phyloP scores from a whole-genome alignment of 2,113 vertebrate species.

The Thryonomys swinderianus region DNA sequence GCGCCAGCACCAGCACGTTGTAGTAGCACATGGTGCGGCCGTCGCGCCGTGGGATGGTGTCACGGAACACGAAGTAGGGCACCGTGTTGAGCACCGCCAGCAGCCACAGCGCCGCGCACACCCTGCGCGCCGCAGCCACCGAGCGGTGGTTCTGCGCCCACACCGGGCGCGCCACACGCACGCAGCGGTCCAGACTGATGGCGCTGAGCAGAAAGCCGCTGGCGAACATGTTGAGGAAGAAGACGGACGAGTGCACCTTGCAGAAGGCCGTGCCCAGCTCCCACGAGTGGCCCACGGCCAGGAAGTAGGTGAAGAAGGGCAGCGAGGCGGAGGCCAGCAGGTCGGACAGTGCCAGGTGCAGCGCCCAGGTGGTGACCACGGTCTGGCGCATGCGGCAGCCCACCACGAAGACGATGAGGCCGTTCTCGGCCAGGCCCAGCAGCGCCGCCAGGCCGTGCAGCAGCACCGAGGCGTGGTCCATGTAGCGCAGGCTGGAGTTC shows the following conservation, averaged over 20 bases:
- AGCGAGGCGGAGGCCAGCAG: conserved; percentile 83
- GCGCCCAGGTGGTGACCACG: conserved; percentile 87
- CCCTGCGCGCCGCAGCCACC: conserved; percentile 52
- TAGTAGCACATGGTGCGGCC: conserved; percentile 87
- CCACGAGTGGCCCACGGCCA: conserved; percentile 86
- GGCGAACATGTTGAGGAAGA: conserved; percentile 90
- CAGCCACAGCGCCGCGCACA: conserved; percentile 84
- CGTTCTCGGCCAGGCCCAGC: conserved; percentile 86
- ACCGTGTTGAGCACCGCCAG: conserved; percentile 83
- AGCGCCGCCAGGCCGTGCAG: conserved; percentile 86
- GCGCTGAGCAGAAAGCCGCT: conserved; percentile 87
- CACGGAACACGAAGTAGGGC: conserved; percentile 87
- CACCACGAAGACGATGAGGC: conserved; percentile 86
- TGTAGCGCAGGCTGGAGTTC: conserved; percentile 73
- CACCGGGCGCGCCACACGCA: conserved; percentile 85
- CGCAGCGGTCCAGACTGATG: conserved; percentile 89
- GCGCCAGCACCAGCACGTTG: conserved; percentile 80
- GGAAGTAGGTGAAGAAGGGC: conserved; percentile 87
- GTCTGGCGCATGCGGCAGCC: conserved; percentile 85
- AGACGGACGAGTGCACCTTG: conserved; percentile 85
- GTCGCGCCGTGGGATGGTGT: conserved; percentile 72
- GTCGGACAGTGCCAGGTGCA: conserved; percentile 88
- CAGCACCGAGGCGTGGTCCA: conserved; percentile 79
- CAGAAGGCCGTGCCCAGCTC: conserved; percentile 85
- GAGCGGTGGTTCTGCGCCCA: conserved; percentile 88